phyloP scores from a whole-genome alignment of 2,888 invertebrate genomes.

The Rhopalosiphum nymphaeae region DNA sequence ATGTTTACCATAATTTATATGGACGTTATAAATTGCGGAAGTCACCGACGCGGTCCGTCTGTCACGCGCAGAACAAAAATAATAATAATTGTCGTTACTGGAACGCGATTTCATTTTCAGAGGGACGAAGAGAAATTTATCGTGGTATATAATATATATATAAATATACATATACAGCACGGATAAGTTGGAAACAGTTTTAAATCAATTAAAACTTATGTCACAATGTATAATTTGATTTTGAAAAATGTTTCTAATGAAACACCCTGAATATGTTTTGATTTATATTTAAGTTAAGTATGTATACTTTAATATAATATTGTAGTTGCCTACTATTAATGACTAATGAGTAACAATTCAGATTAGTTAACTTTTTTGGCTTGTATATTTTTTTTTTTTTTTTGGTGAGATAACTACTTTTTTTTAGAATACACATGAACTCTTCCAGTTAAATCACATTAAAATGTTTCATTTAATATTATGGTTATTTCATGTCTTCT shows the following conservation, averaged over 20 bases:
- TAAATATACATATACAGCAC: background rate
- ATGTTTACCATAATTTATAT: background rate
- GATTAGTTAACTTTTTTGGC: background rate
- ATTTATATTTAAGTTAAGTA: background rate
- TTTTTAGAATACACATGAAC: background rate
- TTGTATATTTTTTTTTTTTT: background rate
- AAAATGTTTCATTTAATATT: background rate
- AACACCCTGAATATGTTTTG: background rate
- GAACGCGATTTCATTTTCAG: background rate
- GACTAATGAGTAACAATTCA: background rate
- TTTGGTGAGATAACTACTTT: background rate
- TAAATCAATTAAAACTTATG: background rate
- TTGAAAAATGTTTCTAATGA: background rate
- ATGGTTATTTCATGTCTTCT: background rate
- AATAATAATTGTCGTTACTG: slow-evolving; percentile 23
- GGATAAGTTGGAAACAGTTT: background rate
- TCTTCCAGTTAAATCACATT: background rate
- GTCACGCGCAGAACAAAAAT: slow-evolving; percentile 19
- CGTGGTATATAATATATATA: background rate
- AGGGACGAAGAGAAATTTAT: background rate
- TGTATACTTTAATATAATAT: background rate
- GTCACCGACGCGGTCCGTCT: slow-evolving; percentile 28
- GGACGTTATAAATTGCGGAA: slow-evolving; percentile 31
- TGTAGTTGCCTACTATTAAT: background rate
- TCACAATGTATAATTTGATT: background rate